These are phyloP conservation scores for Drosophila yooni DNA, from an alignment of 2,888 invertebrate species.

Conservation along the genomic window DNA sequence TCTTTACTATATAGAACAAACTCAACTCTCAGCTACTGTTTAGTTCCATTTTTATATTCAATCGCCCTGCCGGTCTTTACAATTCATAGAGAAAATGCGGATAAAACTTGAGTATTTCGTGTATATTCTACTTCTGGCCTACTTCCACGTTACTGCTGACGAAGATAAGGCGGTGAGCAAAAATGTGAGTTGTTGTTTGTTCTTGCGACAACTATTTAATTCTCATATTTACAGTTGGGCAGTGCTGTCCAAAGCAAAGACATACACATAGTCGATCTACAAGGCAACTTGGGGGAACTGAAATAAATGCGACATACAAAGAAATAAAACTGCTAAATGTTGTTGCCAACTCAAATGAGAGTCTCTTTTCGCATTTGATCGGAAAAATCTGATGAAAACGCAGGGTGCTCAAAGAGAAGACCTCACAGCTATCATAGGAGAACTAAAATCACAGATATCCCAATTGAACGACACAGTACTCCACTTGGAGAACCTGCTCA, in stretches of 20 bases:
- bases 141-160: neutral
- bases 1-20: constrained; percentile 4
- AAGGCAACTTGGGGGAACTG: constrained; percentile 30
- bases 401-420: neutral
- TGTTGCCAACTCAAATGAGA: constrained; percentile 14
- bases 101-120: constrained; percentile 1
- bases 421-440: neutral
- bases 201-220: neutral
- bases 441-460: constrained; percentile 25
- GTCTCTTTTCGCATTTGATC: neutral
- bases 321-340: constrained; percentile 34
- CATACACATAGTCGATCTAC: constrained; percentile 43
- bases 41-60: constrained; percentile 34
- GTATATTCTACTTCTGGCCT: constrained; percentile 18
- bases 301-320: constrained; percentile 49
- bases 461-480: constrained; percentile 22
- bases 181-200: neutral
- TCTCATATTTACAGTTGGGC: constrained; percentile 20
- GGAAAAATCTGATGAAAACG: neutral
- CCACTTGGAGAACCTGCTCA: constrained; percentile 1
- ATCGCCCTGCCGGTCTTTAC: constrained; percentile 10
- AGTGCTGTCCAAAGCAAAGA: constrained; percentile 29
- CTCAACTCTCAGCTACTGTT: constrained; percentile 30
- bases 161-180: constrained; percentile 20
- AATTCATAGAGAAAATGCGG: constrained; percentile 10